Evolutionary conservation across 2,888 invertebrate species (phyloP).

Genomic region (Stegana nigrithorax): DNA sequence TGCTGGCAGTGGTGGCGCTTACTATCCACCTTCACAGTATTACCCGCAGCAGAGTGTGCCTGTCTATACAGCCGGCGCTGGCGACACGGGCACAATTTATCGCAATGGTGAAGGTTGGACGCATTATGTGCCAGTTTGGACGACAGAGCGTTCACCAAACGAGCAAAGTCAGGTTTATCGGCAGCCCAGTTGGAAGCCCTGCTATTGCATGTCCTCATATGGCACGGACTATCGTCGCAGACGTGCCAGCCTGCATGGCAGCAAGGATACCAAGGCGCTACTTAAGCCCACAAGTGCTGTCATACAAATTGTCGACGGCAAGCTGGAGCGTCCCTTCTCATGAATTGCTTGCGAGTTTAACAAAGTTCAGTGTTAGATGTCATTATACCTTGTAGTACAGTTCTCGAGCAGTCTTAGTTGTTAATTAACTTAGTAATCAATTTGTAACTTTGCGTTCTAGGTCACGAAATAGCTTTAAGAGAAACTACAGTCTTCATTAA

Average conservation of each 20-base stretch:
- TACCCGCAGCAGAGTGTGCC: conserved; percentile 55
- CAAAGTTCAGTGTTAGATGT: too few species aligned
- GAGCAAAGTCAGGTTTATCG: conserved; percentile 56
- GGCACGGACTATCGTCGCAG: conserved; percentile 52
- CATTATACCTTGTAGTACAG: too few species aligned
- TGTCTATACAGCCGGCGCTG: conserved; percentile 49
- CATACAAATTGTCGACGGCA: conserved; percentile 56
- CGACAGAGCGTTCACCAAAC: conserved; percentile 62
- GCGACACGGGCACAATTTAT: conserved; percentile 51
- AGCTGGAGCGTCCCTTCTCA: conserved; percentile 62
- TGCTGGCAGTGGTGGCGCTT: conserved; percentile 27
- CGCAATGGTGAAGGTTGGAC: conserved; percentile 63
- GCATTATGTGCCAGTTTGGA: conserved; percentile 65
- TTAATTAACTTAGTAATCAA: too few species aligned
- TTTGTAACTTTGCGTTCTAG: too few species aligned
- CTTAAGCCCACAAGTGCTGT: conserved; percentile 43
- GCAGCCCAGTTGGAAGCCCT: conserved; percentile 67
- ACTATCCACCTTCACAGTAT: conserved; percentile 50
- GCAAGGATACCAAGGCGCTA: conserved; percentile 5
- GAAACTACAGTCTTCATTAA: too few species aligned
- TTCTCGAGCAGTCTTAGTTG: too few species aligned
- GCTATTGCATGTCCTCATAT: conserved; percentile 59
- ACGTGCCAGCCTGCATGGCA: conserved; percentile 45
- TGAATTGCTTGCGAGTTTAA: too few species aligned
- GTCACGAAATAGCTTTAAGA: too few species aligned